phyloP scores from a whole-genome alignment of 2,113 vertebrate genomes.

The Natator depressus region DNA sequence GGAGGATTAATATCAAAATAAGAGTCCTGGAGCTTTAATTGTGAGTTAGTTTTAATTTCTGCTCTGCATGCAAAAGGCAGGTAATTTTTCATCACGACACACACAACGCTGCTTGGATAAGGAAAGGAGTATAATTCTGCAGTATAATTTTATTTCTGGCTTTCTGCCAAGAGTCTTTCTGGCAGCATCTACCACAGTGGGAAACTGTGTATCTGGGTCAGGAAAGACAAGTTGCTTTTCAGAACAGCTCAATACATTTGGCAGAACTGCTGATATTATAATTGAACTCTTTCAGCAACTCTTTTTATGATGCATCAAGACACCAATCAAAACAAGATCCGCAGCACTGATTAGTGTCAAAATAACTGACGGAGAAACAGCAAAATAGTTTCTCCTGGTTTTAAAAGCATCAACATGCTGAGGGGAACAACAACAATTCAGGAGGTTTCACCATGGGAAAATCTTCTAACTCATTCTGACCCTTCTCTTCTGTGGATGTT shows the following conservation, averaged over 20 bases:
- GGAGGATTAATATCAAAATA: neutral
- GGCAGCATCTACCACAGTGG: conserved; percentile 75
- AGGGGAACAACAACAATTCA: conserved; percentile 11
- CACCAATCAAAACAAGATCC: conserved; percentile 73
- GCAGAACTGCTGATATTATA: conserved; percentile 76
- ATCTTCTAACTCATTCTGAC: neutral
- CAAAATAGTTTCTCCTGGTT: conserved; percentile 66
- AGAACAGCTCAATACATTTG: conserved; percentile 75
- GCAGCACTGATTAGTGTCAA: conserved; percentile 68
- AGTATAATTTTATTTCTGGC: conserved; percentile 77
- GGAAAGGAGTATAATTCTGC: conserved; percentile 59
- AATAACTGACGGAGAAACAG: conserved; percentile 71
- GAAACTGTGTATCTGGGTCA: conserved; percentile 82
- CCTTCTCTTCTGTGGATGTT: conserved; percentile 1
- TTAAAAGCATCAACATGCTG: conserved; percentile 46
- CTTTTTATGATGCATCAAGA: conserved; percentile 73
- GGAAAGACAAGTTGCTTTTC: conserved; percentile 78
- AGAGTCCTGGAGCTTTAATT: conserved; percentile 8
- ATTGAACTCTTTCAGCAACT: conserved; percentile 76
- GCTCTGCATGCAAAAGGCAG: conserved; percentile 48
- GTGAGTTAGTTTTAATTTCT: conserved; percentile 46
- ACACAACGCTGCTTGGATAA: conserved; percentile 62
- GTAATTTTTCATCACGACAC: conserved; percentile 52
- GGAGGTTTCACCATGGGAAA: neutral
- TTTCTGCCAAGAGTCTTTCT: conserved; percentile 71